A percentile compares a stretch with the other conserved stretches of the same genome.
Conservation (phyloP, 1,140 invertebrate genomes). For the Drosophila orena region DNA sequence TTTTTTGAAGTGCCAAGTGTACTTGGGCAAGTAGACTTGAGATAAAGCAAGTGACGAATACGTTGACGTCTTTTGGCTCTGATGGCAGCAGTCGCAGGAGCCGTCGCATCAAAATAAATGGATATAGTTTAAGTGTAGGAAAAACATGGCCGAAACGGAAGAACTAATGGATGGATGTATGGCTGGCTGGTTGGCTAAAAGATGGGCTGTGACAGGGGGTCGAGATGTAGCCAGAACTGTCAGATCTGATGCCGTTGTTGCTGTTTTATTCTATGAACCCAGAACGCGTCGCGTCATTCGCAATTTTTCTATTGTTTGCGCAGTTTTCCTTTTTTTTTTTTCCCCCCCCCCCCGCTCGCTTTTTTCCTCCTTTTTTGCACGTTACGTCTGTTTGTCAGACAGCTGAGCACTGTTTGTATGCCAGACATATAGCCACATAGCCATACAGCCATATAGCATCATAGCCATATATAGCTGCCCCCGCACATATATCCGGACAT, state of each 20-base stretch:
- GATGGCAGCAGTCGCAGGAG: slow-evolving; percentile 33
- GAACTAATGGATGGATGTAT: slow-evolving; percentile 68
- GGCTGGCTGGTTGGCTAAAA: slow-evolving; percentile 54
- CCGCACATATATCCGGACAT: slow-evolving; percentile 13
- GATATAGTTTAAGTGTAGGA: slow-evolving; percentile 58
- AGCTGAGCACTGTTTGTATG: slow-evolving; percentile 70
- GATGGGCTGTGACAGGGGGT: slow-evolving; percentile 34
- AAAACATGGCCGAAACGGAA: slow-evolving; percentile 65
- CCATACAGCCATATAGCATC: slow-evolving; percentile 1
- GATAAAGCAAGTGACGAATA: slow-evolving; percentile 34
- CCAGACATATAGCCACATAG: slow-evolving; percentile 31
- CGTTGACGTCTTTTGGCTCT: slow-evolving; percentile 26
- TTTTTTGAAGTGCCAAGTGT: slow-evolving; percentile 7
- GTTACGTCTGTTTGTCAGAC: slow-evolving; percentile 65
- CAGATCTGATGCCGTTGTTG: slow-evolving; percentile 43
- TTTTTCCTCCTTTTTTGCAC: slow-evolving; percentile 48
- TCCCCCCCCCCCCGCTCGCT: not conserved
- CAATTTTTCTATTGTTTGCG: slow-evolving; percentile 62
- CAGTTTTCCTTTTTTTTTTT: slow-evolving; percentile 5
- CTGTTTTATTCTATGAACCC: slow-evolving; percentile 50
- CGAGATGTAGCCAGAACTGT: slow-evolving; percentile 29
- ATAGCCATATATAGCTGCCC: no score
- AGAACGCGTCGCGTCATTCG: slow-evolving; percentile 58
- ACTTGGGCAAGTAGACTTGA: not conserved
- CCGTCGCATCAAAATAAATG: slow-evolving; percentile 59